Conservation (phyloP, 1,140 invertebrate species). For the Micrasema longulum region DNA sequence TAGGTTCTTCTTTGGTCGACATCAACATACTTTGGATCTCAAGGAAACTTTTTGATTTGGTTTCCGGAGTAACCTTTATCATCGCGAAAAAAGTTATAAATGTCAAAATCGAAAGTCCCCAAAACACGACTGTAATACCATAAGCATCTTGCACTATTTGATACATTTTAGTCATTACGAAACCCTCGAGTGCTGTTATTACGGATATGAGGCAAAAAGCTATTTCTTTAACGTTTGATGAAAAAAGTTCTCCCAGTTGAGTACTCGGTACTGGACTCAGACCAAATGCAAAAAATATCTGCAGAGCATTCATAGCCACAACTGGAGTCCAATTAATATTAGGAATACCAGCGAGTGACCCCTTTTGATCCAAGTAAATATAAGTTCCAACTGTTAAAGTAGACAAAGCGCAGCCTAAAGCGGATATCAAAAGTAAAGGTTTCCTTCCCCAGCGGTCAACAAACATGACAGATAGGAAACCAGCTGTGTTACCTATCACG, state of each 20-base stretch:
- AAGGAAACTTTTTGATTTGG: constrained; percentile 50
- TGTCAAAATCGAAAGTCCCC: constrained; percentile 46
- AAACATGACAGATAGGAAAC: constrained; percentile 45
- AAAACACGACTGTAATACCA: constrained; percentile 47
- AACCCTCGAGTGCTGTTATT: constrained; percentile 49
- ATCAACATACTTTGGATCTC: constrained; percentile 50
- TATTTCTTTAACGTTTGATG: constrained; percentile 50
- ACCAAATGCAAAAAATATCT: constrained; percentile 51
- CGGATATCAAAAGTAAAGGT: constrained; percentile 45
- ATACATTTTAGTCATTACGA: constrained; percentile 46
- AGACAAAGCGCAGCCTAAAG: constrained; percentile 45
- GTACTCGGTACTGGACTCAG: constrained; percentile 49
- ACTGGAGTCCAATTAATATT: constrained; percentile 47
- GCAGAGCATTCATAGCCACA: constrained; percentile 41
- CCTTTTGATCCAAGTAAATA: constrained; percentile 44
- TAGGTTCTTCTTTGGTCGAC: constrained; percentile 26
- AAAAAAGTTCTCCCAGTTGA: constrained; percentile 52
- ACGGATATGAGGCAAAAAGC: constrained; percentile 46
- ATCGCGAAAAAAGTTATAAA: constrained; percentile 38
- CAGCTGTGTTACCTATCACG: constrained; percentile 44
- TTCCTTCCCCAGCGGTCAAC: constrained; percentile 53
- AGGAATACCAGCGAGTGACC: constrained; percentile 25
- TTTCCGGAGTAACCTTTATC: constrained; percentile 45
- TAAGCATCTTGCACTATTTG: constrained; percentile 49
- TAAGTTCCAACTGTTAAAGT: constrained; percentile 48